These are phyloP conservation scores for Fulica atra DNA, from an alignment of 2,113 vertebrate species.

Conservation along the genomic window DNA sequence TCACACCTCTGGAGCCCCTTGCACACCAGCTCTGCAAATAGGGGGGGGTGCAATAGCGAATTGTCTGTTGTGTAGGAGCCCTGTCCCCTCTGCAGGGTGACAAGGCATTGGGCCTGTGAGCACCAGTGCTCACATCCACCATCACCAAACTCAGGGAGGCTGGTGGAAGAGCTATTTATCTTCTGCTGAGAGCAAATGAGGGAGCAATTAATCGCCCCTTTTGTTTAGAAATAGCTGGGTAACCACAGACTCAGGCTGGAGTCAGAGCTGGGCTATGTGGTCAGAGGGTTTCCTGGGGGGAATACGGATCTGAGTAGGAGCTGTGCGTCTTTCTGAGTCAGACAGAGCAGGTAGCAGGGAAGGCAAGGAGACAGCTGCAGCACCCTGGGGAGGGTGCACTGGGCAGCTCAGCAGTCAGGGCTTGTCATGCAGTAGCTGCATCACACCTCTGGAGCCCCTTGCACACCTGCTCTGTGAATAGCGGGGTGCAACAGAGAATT, in stretches of 20 bases:
- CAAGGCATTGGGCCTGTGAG: too few species aligned
- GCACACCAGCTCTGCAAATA: neutral
- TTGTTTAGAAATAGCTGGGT: neutral
- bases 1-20: neutral
- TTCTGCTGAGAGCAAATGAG: neutral
- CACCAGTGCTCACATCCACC: rapidly evolving
- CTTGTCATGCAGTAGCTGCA: neutral
- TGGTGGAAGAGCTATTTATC: neutral
- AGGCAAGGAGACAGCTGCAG: neutral
- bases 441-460: neutral
- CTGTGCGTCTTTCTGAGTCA: neutral
- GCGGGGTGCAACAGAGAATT: neutral
- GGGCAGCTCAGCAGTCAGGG: neutral
- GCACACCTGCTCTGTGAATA: neutral
- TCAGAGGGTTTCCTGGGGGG: neutral
- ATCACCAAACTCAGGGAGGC: neutral
- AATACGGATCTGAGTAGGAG: neutral
- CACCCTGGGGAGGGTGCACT: neutral
- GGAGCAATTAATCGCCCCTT: neutral
- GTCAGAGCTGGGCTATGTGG: neutral
- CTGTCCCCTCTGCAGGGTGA: rapidly evolving
- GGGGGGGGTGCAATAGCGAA: neutral
- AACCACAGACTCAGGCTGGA: conserved; percentile 20
- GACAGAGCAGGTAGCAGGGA: neutral
- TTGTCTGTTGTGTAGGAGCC: rapidly evolving